A percentile compares a stretch with the other conserved stretches of the same genome.
Conservation (phyloP, 2,888 invertebrate genomes). For the Lathronympha strigana region DNA sequence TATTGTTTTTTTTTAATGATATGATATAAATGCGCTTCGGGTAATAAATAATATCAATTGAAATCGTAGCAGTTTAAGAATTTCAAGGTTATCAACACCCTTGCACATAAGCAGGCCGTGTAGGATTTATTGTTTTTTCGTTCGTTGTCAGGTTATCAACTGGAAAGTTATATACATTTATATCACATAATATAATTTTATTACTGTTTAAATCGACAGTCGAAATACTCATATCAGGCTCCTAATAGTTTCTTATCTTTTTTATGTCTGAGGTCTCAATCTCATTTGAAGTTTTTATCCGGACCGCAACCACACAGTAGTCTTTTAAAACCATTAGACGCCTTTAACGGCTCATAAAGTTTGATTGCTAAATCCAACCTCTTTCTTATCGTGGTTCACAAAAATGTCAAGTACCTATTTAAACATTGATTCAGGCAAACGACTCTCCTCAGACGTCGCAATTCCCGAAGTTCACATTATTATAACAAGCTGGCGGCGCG, state of each 20-base stretch:
- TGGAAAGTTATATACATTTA: conserved; percentile 1
- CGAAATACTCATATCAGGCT: neutral
- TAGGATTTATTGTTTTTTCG: too few relatives aligned
- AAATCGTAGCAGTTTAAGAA: too few relatives aligned
- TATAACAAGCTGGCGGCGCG: conserved; percentile 80
- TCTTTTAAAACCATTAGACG: conserved; percentile 24
- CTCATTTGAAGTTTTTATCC: conserved; percentile 12
- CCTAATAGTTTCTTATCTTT: conserved; percentile 15
- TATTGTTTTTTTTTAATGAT: too few relatives aligned
- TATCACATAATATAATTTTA: neutral
- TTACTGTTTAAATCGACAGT: neutral
- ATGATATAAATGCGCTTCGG: too few relatives aligned
- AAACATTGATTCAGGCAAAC: conserved; percentile 52
- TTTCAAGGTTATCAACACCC: too few relatives aligned
- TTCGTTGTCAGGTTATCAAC: neutral
- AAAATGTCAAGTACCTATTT: conserved; percentile 58
- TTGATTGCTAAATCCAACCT: conserved; percentile 39
- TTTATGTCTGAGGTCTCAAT: neutral
- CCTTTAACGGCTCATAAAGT: conserved; percentile 33
- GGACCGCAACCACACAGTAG: conserved; percentile 20
- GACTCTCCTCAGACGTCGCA: conserved; percentile 73
- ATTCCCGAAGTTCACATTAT: conserved; percentile 83
- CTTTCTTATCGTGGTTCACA: conserved; percentile 42
- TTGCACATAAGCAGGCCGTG: too few relatives aligned
- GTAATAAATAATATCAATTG: too few relatives aligned